A percentile compares a stretch with the other conserved stretches of the same genome.
Evolutionary conservation across 1,140 invertebrate species (phyloP).

Genomic region (Homalodisca vitripennis): DNA sequence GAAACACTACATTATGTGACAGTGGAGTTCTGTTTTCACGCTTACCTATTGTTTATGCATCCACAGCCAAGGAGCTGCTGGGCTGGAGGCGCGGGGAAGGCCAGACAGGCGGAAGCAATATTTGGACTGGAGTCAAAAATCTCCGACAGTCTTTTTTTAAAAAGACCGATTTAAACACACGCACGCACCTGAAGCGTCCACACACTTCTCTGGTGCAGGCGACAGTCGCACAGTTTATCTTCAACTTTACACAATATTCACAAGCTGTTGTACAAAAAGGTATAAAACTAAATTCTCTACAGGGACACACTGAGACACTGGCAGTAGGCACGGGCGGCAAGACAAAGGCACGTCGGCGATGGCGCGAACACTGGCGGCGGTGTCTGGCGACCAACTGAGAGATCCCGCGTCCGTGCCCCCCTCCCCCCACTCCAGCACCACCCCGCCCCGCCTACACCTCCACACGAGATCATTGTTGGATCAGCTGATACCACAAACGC

Average conservation of each 20-base stretch:
- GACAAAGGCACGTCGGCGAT: background rate
- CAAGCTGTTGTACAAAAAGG: too few relatives aligned
- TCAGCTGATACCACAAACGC: background rate
- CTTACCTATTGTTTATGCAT: conserved; percentile 22
- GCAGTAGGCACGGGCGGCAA: conserved; percentile 15
- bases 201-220: background rate
- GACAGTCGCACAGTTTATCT: too few relatives aligned
- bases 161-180: conserved; percentile 16
- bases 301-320: conserved; percentile 11
- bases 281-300: too few relatives aligned
- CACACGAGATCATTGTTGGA: background rate
- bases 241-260: too few relatives aligned
- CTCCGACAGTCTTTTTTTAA: background rate
- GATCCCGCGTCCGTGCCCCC: background rate
- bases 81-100: background rate
- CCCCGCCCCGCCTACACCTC: background rate
- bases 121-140: conserved; percentile 23
- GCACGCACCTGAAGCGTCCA: conserved; percentile 9
- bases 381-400: conserved; percentile 7
- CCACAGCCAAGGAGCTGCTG: background rate
- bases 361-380: too few relatives aligned
- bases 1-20: too few relatives aligned
- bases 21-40: too few relatives aligned
- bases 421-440: background rate
- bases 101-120: conserved; percentile 4